Evolutionary conservation across 2,797 vertebrate genomes (phyloP), one percentile per base, ranked within the genome.

Genomic region (Phalloptychus januarius): DNA sequence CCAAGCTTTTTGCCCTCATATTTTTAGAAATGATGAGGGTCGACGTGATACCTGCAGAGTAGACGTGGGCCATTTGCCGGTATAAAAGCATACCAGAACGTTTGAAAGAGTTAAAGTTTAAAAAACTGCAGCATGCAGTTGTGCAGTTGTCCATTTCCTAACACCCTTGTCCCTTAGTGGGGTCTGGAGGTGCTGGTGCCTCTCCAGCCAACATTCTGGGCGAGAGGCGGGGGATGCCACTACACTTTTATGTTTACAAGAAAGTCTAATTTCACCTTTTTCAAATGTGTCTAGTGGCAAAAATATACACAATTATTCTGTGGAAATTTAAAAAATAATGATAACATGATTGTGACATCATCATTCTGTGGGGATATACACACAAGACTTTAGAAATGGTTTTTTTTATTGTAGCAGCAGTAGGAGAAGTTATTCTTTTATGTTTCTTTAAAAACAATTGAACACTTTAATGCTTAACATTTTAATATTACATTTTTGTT

Each of bases 1-100:
- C 76, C 81, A 73, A 81, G 72, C 61, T 23, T 12, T 71, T 86
- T 63, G 77, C 74, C 75, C 70, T 54, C 5, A 76, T 77, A 83
- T 45, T 73, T 38, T 40, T 36, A 7, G 13, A 38, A n/a, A 38
- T 40, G 1, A 54, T 12, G 23, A 28, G 40, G 25, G 23, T 44
- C 5, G n/a, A 70, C 5, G 8, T 44, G 4, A n/a, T 45, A n/a
- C 25, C 44, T 70, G 18, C 20, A 40, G 25, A 44, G 40, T 44
- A 6, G 8, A 65, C 7, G 0, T 42, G 38, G 36, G 7, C 33
- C 33, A 13, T 67, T 67, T 25, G 36, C 36, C 40, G 63, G 33
- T 67, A 40, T 67, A 4, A 25, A 40, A 3, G 4, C 23, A 65
- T 20, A 69, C 2, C 65, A 42, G 48, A 52, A 7, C 5, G 25